phyloP scores from a whole-genome alignment of 1,140 invertebrate species.

The Leptinotarsa defecta region DNA sequence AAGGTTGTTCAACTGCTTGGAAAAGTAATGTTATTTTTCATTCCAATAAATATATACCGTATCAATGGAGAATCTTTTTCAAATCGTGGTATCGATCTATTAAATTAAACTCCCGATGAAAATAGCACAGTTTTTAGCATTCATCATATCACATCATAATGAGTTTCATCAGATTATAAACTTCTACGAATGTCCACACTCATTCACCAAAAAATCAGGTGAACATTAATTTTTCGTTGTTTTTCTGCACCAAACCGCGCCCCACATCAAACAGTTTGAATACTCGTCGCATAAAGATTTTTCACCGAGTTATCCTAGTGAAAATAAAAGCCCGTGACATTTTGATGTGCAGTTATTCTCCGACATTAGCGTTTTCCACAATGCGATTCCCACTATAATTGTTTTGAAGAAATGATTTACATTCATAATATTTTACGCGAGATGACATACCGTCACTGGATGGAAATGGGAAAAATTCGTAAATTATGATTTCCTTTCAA shows the following conservation, averaged over 20 bases:
- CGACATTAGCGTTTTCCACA: conserved; percentile 33
- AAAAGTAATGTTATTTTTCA: too few species aligned
- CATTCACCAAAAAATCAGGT: not conserved
- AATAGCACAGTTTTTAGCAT: too few species aligned
- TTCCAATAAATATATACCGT: too few species aligned
- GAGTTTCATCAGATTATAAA: too few species aligned
- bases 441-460: conserved; percentile 12
- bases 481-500: conserved; percentile 19
- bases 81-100: too few species aligned
- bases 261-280: not conserved
- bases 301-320: conserved; percentile 3
- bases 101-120: too few species aligned
- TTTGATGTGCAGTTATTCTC: conserved; percentile 17
- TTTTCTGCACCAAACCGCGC: not conserved
- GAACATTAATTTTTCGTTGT: not conserved
- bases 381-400: conserved; percentile 31
- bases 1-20: too few species aligned
- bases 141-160: too few species aligned
- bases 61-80: too few species aligned
- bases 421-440: conserved; percentile 28
- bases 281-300: conserved; percentile 13
- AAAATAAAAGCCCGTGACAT: conserved; percentile 31
- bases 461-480: conserved; percentile 11
- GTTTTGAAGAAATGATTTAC: conserved; percentile 36
- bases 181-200: too few species aligned